Evolutionary conservation across 2,113 vertebrate species (phyloP), one percentile per base, ranked within the genome.

Genomic region (Origma solitaria): DNA sequence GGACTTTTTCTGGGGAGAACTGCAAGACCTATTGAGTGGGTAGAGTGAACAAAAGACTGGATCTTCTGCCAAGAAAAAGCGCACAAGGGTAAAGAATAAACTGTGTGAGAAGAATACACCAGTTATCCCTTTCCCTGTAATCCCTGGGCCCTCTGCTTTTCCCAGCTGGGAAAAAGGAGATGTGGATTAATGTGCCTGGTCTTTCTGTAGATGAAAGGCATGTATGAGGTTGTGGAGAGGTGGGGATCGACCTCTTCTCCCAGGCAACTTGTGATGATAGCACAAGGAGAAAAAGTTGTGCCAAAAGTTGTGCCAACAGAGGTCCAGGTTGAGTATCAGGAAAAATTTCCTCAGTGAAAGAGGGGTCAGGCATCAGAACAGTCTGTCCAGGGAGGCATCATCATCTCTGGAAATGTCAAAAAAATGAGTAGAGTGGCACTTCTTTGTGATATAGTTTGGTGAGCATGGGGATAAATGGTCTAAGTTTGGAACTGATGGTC

Each of bases 141-240:
- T 64, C 82, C 27, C 45, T 82, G 73, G 13, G 5, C 17, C 38
- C 18, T 70, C 27, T 53, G 53, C 10, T 78, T 73, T 86, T 78
- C 33, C 28, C 18, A 25, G 11, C 2, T 76, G 31, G 12, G 20
- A 8, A 45, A 90, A 78, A 51, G 7, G 9, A 61, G 8, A 33
- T 0, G 1, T 2, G 30, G 27, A 35, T 35, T 61, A 45, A 58
- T 27, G 22, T 68, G 9, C 1, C 18, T 61, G 37, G 15, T 51
- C 42, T 69, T 68, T 38, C 11, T 76, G 25, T 22, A 64, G 23
- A 44, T 13, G 49, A 33, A 9, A 88, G 47, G 47, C 3, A 45
- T 6, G 9, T 22, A 7, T 25, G 31, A 62, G 5, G 30, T 6
- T 49, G 17, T 69, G 25, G 14, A 9, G 12, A 40, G 25, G 8